Percentiles rank a stretch among this genome's conserved stretches.
These are phyloP conservation scores for Allochrocebus solatus DNA, from an alignment of 2,797 vertebrate genomes.

Conservation along the genomic window DNA sequence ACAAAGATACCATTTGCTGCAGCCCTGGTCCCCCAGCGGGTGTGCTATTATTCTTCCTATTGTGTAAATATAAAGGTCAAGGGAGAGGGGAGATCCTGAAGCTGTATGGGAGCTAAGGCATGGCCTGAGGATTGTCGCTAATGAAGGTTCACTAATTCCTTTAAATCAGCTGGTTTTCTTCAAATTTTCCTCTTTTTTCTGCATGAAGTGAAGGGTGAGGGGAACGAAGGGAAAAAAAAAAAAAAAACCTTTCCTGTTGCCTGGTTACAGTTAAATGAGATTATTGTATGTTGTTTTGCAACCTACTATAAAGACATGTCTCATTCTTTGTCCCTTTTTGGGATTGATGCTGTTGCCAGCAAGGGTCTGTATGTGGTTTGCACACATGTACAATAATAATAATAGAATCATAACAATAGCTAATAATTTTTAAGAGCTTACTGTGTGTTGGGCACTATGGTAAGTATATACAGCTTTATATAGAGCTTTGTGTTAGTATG, in stretches of 20 bases:
- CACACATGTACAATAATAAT: neutral
- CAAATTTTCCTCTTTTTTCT: neutral
- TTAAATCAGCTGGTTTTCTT: neutral
- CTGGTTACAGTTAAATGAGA: constrained; percentile 24
- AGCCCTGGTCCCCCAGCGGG: neutral
- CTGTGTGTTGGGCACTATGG: neutral
- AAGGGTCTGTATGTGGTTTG: neutral
- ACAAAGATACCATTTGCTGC: neutral
- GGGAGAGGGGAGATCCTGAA: neutral
- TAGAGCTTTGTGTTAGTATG: neutral
- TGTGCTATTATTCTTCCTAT: neutral
- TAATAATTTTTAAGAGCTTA: neutral
- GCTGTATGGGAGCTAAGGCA: neutral
- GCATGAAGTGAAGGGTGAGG: neutral
- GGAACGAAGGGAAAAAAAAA: neutral
- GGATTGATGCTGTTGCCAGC: neutral
- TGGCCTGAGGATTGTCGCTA: neutral
- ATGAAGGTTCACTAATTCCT: neutral
- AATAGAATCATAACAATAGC: neutral
- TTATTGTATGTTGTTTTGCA: neutral
- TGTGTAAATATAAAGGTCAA: neutral
- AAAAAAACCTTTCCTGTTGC: neutral
- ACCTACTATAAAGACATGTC: neutral
- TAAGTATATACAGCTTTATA: neutral
- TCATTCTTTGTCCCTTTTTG: neutral